These are phyloP conservation scores for Lycorma delicatula DNA, from an alignment of 1,140 invertebrate genomes.

Conservation along the genomic window DNA sequence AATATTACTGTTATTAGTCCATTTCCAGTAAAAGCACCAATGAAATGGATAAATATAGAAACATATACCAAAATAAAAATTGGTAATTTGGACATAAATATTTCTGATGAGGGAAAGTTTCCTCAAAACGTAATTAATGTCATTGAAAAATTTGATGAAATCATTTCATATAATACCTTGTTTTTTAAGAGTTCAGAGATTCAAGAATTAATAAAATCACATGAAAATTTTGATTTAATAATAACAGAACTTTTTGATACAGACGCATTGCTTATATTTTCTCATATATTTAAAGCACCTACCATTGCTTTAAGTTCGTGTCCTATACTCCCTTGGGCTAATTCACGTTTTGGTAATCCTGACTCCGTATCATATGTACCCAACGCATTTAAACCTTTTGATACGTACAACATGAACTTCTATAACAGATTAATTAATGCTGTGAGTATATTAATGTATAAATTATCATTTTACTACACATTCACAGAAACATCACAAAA, in stretches of 20 bases:
- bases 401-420: too few relatives aligned
- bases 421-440: slow-evolving; percentile 20
- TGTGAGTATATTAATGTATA: not conserved
- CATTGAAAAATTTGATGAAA: too few relatives aligned
- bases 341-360: slow-evolving; percentile 33
- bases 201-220: slow-evolving; percentile 9
- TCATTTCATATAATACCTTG: too few relatives aligned
- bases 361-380: slow-evolving; percentile 25
- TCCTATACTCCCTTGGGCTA: slow-evolving; percentile 49
- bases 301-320: slow-evolving; percentile 48
- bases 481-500: slow-evolving; percentile 11
- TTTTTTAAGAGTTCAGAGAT: too few relatives aligned
- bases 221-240: slow-evolving; percentile 23
- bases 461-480: slow-evolving; percentile 7
- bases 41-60: too few relatives aligned
- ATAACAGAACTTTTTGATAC: slow-evolving; percentile 24
- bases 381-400: slow-evolving; percentile 5
- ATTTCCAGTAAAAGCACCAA: slow-evolving; percentile 29
- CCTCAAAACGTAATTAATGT: too few relatives aligned
- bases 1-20: slow-evolving; percentile 31
- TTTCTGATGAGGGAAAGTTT: too few relatives aligned
- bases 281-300: slow-evolving; percentile 37
- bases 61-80: too few relatives aligned
- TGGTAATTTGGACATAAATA: too few relatives aligned
- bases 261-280: slow-evolving; percentile 27